A percentile compares a stretch with the other conserved stretches of the same genome.
These are phyloP conservation scores for Pandemis corylana DNA, from an alignment of 2,888 invertebrate genomes.

Conservation along the genomic window DNA sequence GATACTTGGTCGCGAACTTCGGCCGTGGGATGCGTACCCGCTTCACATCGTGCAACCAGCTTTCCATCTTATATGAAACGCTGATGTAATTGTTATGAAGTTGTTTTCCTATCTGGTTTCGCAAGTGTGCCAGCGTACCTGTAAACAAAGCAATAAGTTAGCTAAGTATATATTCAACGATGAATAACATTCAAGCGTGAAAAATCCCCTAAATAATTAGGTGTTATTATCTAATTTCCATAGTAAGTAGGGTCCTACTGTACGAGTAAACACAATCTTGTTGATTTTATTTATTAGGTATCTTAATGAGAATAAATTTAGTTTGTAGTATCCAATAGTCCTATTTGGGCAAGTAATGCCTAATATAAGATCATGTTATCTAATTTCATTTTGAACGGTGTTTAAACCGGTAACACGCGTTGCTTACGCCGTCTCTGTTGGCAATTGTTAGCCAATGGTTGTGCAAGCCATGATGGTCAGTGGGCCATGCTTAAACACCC, in stretches of 20 bases:
- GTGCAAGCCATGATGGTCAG: conserved; percentile 67
- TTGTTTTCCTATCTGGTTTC: conserved; percentile 8
- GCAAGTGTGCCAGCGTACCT: conserved; percentile 30
- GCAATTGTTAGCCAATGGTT: conserved; percentile 61
- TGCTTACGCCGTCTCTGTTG: conserved; percentile 45
- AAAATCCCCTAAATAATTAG: no score
- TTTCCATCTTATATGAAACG: conserved; percentile 86
- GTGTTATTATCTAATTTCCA: no score
- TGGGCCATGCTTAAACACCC: conserved; percentile 60
- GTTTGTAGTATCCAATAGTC: neutral
- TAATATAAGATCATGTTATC: conserved; percentile 48
- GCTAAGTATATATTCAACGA: neutral
- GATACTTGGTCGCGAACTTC: conserved; percentile 90
- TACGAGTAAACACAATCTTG: no score
- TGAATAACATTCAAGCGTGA: neutral
- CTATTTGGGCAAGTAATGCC: conserved; percentile 47
- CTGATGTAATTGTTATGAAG: conserved; percentile 35
- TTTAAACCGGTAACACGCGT: conserved; percentile 60
- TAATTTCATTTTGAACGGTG: conserved; percentile 43
- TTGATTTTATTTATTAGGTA: no score
- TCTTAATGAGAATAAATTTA: no score
- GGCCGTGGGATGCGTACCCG: conserved; percentile 93
- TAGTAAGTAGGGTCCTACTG: no score
- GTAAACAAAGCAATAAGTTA: conserved; percentile 36
- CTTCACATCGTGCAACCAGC: conserved; percentile 93